Conservation (phyloP, 2,888 invertebrate species). For the Malthinus flaveolus region DNA sequence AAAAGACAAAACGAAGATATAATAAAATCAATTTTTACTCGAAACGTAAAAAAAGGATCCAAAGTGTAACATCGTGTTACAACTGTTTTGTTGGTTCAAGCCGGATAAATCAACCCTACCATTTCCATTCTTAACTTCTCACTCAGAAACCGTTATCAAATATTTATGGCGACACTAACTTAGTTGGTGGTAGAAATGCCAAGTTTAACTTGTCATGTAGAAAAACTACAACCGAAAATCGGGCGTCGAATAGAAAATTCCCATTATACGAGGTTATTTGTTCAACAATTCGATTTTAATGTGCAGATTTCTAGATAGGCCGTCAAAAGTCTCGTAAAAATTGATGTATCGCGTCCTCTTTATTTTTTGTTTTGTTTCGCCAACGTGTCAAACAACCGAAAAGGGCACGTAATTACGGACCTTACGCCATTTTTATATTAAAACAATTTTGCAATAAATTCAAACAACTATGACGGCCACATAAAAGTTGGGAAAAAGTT, state of each 20-base stretch:
- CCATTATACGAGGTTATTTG: neutral
- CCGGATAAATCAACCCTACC: slow-evolving; percentile 22
- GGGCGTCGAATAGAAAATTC: slow-evolving; percentile 5
- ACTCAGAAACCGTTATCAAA: slow-evolving; percentile 30
- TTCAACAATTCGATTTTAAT: no score
- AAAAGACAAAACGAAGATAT: no score
- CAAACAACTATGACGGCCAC: neutral
- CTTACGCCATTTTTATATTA: no score
- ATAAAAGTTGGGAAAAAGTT: slow-evolving; percentile 3
- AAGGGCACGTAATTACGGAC: no score
- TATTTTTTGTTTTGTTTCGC: no score
- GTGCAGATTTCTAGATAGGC: no score
- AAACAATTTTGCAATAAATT: no score
- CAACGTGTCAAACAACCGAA: no score
- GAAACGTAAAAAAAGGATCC: neutral
- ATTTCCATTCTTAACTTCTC: slow-evolving; percentile 24
- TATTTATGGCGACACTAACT: slow-evolving; percentile 29
- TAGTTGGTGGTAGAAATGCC: slow-evolving; percentile 20
- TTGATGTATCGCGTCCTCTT: no score
- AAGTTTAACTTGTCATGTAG: slow-evolving; percentile 14
- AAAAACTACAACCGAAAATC: slow-evolving; percentile 12
- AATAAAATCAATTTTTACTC: slow-evolving; percentile 4
- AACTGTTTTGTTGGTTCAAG: slow-evolving; percentile 21
- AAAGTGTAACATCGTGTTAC: slow-evolving; percentile 21
- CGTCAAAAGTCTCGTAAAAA: no score